Conservation (phyloP, 2,113 vertebrate species). For the Neoarius graeffei region DNA sequence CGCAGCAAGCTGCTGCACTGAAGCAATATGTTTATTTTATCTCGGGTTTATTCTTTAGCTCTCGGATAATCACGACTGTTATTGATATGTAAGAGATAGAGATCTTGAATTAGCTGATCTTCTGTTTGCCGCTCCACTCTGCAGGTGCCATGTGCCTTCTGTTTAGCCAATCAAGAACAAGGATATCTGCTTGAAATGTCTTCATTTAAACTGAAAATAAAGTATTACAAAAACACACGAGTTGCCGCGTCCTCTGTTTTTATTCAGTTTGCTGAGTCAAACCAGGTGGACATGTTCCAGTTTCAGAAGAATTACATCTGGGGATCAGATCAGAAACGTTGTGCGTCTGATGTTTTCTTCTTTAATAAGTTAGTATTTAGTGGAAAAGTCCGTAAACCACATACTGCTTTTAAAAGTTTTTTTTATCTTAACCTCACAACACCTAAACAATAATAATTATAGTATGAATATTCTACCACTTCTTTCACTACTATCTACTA, state of each 20-base stretch:
- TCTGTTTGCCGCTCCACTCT: neutral
- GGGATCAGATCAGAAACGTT: neutral
- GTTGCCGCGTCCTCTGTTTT: neutral
- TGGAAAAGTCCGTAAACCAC: neutral
- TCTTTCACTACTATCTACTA: neutral
- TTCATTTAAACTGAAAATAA: conserved; percentile 73
- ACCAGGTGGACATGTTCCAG: neutral
- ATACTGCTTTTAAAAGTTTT: neutral
- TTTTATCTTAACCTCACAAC: neutral
- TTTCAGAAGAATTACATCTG: neutral
- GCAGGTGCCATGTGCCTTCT: conserved; percentile 59
- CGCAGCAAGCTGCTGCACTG: neutral
- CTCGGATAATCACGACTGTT: conserved; percentile 28
- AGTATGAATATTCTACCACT: neutral
- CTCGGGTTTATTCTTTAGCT: neutral
- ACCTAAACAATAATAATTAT: neutral
- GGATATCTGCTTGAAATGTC: conserved; percentile 66
- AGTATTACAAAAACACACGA: conserved; percentile 55
- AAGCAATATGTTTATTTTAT: conserved; percentile 14
- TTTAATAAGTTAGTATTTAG: neutral
- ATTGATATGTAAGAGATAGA: neutral
- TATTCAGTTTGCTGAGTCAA: neutral
- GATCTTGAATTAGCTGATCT: neutral
- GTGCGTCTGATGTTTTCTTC: neutral
- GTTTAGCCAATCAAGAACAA: conserved; percentile 55